Percentiles rank a stretch among this genome's conserved stretches.
These are phyloP conservation scores for Gambelia wislizenii DNA, from an alignment of 2,797 vertebrate genomes.

Conservation along the genomic window DNA sequence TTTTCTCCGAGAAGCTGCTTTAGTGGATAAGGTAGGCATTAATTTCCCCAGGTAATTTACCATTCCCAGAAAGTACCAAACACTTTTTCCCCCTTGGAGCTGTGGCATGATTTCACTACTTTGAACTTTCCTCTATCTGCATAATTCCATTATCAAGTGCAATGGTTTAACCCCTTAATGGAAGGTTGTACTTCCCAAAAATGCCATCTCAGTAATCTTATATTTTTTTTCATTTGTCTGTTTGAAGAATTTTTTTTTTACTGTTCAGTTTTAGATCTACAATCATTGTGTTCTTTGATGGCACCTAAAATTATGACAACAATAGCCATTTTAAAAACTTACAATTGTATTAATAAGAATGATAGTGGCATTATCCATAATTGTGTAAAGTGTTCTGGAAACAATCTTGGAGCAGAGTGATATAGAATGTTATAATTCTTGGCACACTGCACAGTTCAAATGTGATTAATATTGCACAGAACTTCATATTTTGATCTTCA, in stretches of 20 bases:
- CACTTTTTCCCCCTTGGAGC: background rate
- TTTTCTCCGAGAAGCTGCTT: slow-evolving; percentile 27
- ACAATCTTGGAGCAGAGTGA: background rate
- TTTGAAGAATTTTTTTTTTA: background rate
- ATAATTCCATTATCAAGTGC: slow-evolving; percentile 4
- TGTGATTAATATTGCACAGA: background rate
- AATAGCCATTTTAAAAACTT: background rate
- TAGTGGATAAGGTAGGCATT: slow-evolving; percentile 5
- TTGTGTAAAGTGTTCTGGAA: background rate
- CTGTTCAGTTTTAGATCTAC: background rate
- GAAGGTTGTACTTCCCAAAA: background rate
- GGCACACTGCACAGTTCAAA: no score
- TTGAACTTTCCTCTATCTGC: slow-evolving; percentile 10
- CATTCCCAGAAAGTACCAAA: slow-evolving; percentile 4
- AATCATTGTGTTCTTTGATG: background rate
- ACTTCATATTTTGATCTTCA: background rate
- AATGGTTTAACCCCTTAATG: background rate
- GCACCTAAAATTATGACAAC: background rate
- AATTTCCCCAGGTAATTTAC: slow-evolving; percentile 27
- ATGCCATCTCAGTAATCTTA: background rate
- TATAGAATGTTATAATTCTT: background rate
- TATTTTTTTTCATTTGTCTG: background rate
- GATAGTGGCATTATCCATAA: background rate
- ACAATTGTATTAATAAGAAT: background rate
- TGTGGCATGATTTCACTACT: background rate